Evolutionary conservation across 2,888 invertebrate species (phyloP), one percentile per base, ranked within the genome.

Genomic region (Napeogenes sylphis): DNA sequence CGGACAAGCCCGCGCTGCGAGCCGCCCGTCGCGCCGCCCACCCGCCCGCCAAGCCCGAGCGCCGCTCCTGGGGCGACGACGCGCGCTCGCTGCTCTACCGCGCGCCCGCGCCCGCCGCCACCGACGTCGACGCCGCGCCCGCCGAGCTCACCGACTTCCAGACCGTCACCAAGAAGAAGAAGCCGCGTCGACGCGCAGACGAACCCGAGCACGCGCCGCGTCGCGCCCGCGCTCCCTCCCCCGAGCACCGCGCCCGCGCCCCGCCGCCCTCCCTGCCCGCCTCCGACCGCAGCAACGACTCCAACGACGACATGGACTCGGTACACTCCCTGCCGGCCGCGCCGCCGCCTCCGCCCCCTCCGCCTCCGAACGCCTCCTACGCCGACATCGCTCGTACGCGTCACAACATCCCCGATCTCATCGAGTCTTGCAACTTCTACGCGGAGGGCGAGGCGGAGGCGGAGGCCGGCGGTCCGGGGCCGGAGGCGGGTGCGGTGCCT

Each of bases 121-220:
- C 72, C 73, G 67, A 70, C 59, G 70, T 73, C 62, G 70, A 70
- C 42, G 59, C 72, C 59, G 65, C 92, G 74, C 89, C 90, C 71
- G 63, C 84, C 70, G 94, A 94, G 81, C 91, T 92, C 59, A 91
- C 94, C 12, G 96, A 96, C 77, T 97, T 96, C 86, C 94, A 95
- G 81, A 94, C 95, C 59, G 96, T 97, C 59, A 95, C 94, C 63
- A 96, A 96, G 80, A 95, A 95, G 81, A 95, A 95, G 82, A 94
- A 94, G 78, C 93, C 94, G 75, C 95, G 95, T 76, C 95, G 95
- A 77, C 93, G 94, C 73, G 82, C 89, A 70, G 92, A 92, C 76
- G 91, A 90, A 61, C 55, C 66, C 67, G 66, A 66, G 65, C 65
- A 60, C 64, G 59, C 71, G 68, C 64, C 69, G 70, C 58, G 72